Percentiles rank a stretch among this genome's conserved stretches.
Conservation (phyloP, 2,888 invertebrate genomes). For the Lasioglossum pauxillum region DNA sequence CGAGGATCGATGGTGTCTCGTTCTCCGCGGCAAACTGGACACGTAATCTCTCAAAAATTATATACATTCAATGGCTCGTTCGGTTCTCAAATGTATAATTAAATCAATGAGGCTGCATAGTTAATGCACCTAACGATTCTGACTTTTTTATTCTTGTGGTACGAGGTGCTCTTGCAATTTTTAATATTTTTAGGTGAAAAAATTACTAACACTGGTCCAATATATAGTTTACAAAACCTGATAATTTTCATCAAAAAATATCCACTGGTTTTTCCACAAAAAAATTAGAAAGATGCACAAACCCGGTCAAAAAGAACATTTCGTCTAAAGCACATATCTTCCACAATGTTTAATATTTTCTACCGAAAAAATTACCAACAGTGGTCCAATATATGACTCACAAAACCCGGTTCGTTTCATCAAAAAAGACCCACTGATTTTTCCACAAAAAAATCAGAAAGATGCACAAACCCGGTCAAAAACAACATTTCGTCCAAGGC, state of each 20-base stretch:
- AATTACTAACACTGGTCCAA: background rate
- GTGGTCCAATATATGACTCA: background rate
- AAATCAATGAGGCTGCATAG: background rate
- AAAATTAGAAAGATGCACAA: too few species aligned
- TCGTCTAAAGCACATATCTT: background rate
- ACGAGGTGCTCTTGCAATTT: background rate
- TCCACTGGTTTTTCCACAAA: too few species aligned
- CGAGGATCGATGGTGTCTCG: background rate
- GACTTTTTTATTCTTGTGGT: background rate
- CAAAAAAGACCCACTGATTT: background rate
- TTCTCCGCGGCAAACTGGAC: background rate
- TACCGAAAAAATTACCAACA: background rate
- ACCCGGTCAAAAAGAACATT: too few species aligned
- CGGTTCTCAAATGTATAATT: background rate
- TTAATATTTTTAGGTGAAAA: background rate
- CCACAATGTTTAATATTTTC: background rate
- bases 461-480: too few species aligned
- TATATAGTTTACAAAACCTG: background rate
- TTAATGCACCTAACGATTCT: background rate
- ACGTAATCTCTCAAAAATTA: background rate
- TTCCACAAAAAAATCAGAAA: too few species aligned
- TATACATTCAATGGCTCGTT: background rate
- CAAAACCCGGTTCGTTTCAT: background rate
- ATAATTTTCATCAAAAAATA: too few species aligned
- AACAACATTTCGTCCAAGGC: too few species aligned